Conservation (phyloP, 2,888 invertebrate genomes). For the Cephalotes varians region DNA sequence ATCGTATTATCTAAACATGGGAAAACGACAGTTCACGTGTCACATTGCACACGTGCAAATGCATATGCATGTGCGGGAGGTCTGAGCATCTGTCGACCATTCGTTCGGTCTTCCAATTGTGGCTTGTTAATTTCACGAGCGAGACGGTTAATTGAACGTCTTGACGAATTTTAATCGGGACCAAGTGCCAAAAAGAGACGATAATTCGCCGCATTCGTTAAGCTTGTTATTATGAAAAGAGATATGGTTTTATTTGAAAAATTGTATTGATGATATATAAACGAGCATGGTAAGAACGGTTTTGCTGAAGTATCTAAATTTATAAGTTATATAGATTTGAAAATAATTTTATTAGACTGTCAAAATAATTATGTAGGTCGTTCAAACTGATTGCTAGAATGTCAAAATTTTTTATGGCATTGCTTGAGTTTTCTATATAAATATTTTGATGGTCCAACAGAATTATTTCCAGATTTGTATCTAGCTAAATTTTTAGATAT, state of each 20-base stretch:
- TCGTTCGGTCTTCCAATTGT: constrained; percentile 69
- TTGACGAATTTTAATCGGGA: constrained; percentile 66
- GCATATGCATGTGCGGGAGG: constrained; percentile 39
- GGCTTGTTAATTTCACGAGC: constrained; percentile 71
- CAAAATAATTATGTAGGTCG: too few relatives aligned
- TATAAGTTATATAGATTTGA: too few relatives aligned
- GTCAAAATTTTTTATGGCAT: too few relatives aligned
- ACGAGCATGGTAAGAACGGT: too few relatives aligned
- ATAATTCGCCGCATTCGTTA: not conserved
- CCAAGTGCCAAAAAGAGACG: constrained; percentile 42
- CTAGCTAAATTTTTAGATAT: too few relatives aligned
- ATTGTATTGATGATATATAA: not conserved
- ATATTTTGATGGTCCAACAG: too few relatives aligned
- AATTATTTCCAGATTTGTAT: too few relatives aligned
- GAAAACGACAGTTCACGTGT: constrained; percentile 12
- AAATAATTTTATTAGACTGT: too few relatives aligned
- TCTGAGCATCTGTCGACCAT: constrained; percentile 71
- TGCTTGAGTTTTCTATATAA: too few relatives aligned
- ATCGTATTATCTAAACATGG: constrained; percentile 36
- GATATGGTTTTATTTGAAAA: not conserved
- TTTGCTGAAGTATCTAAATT: too few relatives aligned
- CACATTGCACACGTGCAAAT: constrained; percentile 27
- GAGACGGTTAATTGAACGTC: constrained; percentile 65
- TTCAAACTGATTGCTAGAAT: too few relatives aligned
- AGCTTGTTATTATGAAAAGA: not conserved